Evolutionary conservation across 1,140 invertebrate genomes (phyloP), one percentile per base, ranked within the genome.

Genomic region (Panulirus ornatus): DNA sequence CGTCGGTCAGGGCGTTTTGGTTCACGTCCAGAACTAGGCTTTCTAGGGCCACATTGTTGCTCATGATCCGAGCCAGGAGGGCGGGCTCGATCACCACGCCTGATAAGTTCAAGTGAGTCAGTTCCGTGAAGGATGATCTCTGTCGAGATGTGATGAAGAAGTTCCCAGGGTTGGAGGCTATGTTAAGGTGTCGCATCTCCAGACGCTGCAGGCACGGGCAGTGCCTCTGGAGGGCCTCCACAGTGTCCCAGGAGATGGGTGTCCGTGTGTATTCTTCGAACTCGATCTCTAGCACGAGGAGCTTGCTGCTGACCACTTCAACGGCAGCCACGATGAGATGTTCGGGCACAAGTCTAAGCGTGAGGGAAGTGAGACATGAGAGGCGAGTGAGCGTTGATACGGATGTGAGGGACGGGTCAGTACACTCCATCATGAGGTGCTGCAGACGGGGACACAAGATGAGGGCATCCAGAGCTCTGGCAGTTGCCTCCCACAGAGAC

Each of bases 381-480:
- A 86, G 71, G 14, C n/a, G 36, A 14, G n/a, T 38, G 40, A 86
- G 27, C 8, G 84, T n/a, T 19, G 70, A 34, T 42, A 86, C 19
- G 22, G 70, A 75, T 2, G 51, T 63, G 30, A 86, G 70, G 11
- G 70, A 75, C n/a, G 84, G 84, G 51, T 86, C 84, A 0, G 47
- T 76, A 44, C 44, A 86, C 71, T 86, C 84, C 84, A 86, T 76
- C 84, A 86, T 86, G 27, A 86, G 84, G 36, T 51, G 30, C 47
- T 76, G 66, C 11, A 86, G 84, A 8, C 51, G 9, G 11, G 84
- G 84, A 58, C 84, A 86, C 70, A 86, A 14, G 44, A 47, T 75
- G 1, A 86, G 44, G 6, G 84, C 51, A 11, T 86, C 71, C 22
- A 86, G 34, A 36, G 84, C 70, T n/a, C 70, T 75, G 9, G 34